These are phyloP conservation scores for Polyergus mexicanus DNA, from an alignment of 1,140 invertebrate genomes.

Conservation along the genomic window DNA sequence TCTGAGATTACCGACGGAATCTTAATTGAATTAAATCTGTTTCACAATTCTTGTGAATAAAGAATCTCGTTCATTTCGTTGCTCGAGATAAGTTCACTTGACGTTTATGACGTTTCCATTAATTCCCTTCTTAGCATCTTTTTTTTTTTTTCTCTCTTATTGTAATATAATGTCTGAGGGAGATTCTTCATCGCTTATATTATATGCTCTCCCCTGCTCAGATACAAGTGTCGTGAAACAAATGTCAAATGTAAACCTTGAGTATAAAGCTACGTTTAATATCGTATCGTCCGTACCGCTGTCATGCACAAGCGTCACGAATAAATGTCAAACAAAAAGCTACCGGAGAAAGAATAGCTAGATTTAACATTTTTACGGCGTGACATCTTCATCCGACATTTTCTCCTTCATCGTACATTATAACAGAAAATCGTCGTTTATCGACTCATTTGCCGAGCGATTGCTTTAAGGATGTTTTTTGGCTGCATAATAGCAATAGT, in stretches of 20 bases:
- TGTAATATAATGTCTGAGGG: conserved; percentile 30
- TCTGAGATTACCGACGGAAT: not conserved
- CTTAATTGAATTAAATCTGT: conserved; percentile 6
- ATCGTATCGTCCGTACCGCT: conserved; percentile 19
- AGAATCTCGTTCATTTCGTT: not conserved
- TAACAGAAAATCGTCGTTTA: conserved; percentile 8
- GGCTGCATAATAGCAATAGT: too few relatives aligned
- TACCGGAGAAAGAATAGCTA: conserved; percentile 36
- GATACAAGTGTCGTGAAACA: conserved; percentile 54
- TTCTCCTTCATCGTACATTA: not conserved
- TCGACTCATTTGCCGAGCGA: not conserved
- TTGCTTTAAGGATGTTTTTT: not conserved
- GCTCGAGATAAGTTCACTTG: not conserved
- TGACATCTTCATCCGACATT: conserved; percentile 39
- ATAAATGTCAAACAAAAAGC: conserved; percentile 63
- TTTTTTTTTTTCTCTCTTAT: conserved; percentile 18
- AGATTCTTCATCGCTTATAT: conserved; percentile 46
- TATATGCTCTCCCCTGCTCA: conserved; percentile 35
- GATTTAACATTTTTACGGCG: conserved; percentile 29
- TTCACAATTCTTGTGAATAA: not conserved
- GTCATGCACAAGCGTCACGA: conserved; percentile 39
- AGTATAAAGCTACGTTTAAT: conserved; percentile 29
- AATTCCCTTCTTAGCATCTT: conserved; percentile 7
- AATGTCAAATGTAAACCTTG: conserved; percentile 49
- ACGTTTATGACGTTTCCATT: conserved; percentile 45